phyloP scores from a whole-genome alignment of 2,888 invertebrate species.

The Drosophila vallismaia region DNA sequence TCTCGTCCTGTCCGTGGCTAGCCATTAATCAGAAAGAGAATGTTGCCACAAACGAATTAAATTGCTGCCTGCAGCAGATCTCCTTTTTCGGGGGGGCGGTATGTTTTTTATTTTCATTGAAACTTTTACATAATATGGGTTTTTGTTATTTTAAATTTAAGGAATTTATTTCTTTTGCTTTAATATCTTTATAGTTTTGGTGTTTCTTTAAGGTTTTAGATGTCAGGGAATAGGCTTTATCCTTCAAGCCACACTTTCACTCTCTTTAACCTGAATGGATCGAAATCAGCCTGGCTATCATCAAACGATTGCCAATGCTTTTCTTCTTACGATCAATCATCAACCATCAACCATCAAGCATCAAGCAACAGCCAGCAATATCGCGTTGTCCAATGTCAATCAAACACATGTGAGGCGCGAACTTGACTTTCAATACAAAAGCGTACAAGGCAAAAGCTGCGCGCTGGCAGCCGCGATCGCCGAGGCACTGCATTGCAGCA shows the following conservation, averaged over 20 bases:
- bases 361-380: not conserved
- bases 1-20: conserved; percentile 34
- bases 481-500: conserved; percentile 52
- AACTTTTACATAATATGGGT: conserved; percentile 2
- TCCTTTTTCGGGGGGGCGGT: no score
- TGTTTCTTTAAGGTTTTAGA: no score
- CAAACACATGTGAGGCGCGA: conserved; percentile 70
- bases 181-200: no score
- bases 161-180: conserved; percentile 30
- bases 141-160: not conserved
- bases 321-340: conserved; percentile 20
- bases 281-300: conserved; percentile 8
- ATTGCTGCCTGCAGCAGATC: conserved; percentile 42
- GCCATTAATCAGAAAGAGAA: conserved; percentile 44
- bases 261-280: not conserved
- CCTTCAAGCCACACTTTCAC: not conserved
- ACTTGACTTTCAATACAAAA: conserved; percentile 79
- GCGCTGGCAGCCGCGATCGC: conserved; percentile 64
- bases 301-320: conserved; percentile 21
- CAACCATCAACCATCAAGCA: not conserved
- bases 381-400: conserved; percentile 67
- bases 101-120: no score
- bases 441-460: conserved; percentile 73
- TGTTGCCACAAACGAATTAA: conserved; percentile 45
- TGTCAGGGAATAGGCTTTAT: no score